phyloP scores from a whole-genome alignment of 1,140 invertebrate species.

The Diabrotica undecimpunctata region DNA sequence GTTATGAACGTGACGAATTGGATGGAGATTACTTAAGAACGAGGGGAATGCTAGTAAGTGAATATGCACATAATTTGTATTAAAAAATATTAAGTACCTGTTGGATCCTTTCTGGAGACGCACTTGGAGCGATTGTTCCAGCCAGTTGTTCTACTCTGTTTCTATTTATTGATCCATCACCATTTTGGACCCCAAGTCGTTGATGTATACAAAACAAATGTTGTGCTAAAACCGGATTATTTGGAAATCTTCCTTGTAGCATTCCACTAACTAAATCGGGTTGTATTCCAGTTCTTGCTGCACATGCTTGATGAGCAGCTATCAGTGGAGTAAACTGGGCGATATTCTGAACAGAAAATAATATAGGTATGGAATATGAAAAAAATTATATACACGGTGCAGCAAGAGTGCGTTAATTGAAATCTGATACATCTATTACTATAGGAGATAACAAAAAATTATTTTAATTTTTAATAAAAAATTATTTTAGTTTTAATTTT shows the following conservation, averaged over 20 bases:
- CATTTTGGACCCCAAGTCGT: slow-evolving; percentile 2
- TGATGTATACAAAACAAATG: slow-evolving; percentile 10
- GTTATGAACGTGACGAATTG: too few species aligned
- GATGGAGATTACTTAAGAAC: too few species aligned
- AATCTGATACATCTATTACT: too few species aligned
- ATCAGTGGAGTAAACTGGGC: neutral
- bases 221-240: neutral
- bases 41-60: too few species aligned
- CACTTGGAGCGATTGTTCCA: neutral
- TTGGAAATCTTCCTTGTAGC: slow-evolving; percentile 1
- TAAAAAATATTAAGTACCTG: neutral
- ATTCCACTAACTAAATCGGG: neutral
- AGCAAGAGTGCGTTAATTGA: too few species aligned
- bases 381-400: too few species aligned
- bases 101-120: neutral
- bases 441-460: too few species aligned
- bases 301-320: neutral
- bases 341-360: too few species aligned
- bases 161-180: neutral
- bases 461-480: too few species aligned
- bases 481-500: too few species aligned
- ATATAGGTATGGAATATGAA: too few species aligned
- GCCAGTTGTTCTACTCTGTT: neutral
- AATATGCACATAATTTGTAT: neutral
- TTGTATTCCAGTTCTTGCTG: neutral